Evolutionary conservation across 2,797 vertebrate genomes (phyloP).

Genomic region (Threskiornis aethiopicus): DNA sequence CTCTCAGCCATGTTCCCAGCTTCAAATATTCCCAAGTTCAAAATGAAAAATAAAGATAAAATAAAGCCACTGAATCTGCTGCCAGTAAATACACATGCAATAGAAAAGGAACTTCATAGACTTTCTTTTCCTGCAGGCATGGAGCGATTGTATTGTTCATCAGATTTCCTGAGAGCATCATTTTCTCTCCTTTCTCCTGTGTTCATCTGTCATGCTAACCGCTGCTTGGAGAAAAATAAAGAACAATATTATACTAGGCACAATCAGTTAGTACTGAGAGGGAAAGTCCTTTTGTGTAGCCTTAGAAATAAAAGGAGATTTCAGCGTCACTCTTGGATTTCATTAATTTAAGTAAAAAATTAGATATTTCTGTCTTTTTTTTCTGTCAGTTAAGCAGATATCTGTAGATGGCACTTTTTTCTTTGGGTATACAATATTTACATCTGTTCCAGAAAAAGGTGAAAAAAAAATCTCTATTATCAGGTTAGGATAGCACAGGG

Average conservation of each 20-base stretch:
- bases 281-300: not conserved
- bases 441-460: not conserved
- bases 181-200: not conserved
- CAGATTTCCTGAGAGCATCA: not conserved
- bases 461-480: not conserved
- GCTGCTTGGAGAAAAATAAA: constrained; percentile 35
- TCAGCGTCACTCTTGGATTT: not conserved
- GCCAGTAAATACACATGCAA: not conserved
- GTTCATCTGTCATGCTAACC: constrained; percentile 3
- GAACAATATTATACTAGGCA: constrained; percentile 24
- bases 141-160: not conserved
- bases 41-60: constrained; percentile 41
- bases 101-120: not conserved
- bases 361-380: not conserved
- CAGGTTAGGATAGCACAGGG: not conserved
- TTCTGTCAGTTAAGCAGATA: not conserved
- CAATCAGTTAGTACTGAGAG: not conserved
- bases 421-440: not conserved
- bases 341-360: not conserved
- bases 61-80: not conserved
- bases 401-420: not conserved
- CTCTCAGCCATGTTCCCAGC: not conserved
- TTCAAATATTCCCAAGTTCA: constrained; percentile 20
- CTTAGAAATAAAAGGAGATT: not conserved
- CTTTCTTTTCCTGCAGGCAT: not conserved